These are phyloP conservation scores for Rhagoletis zephyria DNA, from an alignment of 1,140 invertebrate species.

Conservation along the genomic window DNA sequence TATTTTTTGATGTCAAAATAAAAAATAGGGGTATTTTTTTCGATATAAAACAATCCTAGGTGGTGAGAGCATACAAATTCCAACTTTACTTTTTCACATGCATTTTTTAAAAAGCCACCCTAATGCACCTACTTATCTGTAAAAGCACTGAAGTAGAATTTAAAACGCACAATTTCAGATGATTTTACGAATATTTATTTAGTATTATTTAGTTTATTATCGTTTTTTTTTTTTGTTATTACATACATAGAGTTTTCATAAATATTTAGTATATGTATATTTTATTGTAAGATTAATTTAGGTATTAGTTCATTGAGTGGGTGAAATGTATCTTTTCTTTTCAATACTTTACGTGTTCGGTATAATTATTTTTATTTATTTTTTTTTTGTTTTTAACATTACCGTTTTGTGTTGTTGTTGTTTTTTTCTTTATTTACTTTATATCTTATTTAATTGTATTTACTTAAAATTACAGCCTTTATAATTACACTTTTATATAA, in stretches of 20 bases:
- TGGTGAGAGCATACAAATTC: too few relatives aligned
- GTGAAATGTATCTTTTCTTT: constrained; percentile 36
- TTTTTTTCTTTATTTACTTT: constrained; percentile 17
- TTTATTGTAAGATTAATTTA: constrained; percentile 52
- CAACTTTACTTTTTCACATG: too few relatives aligned
- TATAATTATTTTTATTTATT: constrained; percentile 62
- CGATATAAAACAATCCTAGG: too few relatives aligned
- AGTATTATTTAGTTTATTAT: constrained; percentile 59
- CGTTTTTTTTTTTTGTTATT: constrained; percentile 61
- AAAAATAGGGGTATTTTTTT: too few relatives aligned
- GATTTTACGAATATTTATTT: constrained; percentile 60
- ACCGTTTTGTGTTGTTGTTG: neutral
- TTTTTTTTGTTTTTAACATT: constrained; percentile 55
- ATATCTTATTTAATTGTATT: constrained; percentile 53
- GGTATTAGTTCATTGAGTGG: constrained; percentile 46
- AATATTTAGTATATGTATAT: constrained; percentile 58
- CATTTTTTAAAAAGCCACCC: too few relatives aligned
- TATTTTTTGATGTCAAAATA: too few relatives aligned
- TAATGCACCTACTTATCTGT: too few relatives aligned
- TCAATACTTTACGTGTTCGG: constrained; percentile 49
- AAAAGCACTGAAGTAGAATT: too few relatives aligned
- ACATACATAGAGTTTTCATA: constrained; percentile 56
- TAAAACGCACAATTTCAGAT: constrained; percentile 11
- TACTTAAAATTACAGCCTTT: constrained; percentile 74
- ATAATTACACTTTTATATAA: constrained; percentile 67